Conservation (phyloP, 2,113 vertebrate species). For the Upupa epops region DNA sequence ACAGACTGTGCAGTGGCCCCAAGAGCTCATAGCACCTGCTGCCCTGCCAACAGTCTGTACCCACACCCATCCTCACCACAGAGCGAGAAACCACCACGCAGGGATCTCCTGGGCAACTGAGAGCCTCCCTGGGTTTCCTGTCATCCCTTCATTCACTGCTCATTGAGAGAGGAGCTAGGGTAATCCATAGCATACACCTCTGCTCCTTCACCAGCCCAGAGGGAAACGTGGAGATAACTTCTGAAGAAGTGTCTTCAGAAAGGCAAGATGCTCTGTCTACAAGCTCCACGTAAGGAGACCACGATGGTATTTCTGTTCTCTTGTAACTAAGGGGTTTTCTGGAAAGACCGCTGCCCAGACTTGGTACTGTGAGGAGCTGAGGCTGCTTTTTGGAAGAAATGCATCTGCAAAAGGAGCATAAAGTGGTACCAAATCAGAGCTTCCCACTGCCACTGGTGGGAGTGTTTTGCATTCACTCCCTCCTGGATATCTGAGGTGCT, state of each 20-base stretch:
- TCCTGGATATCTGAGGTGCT: neutral
- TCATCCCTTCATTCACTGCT: accelerated
- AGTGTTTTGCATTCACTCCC: neutral
- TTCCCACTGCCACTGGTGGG: neutral
- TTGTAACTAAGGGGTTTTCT: neutral
- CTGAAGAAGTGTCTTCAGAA: neutral
- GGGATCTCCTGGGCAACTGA: accelerated
- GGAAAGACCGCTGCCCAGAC: neutral
- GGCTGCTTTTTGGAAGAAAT: neutral
- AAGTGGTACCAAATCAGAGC: neutral
- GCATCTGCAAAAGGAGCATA: neutral
- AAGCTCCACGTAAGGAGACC: neutral
- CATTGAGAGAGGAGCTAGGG: accelerated
- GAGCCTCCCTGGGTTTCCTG: neutral
- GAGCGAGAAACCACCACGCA: neutral
- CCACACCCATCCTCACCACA: neutral
- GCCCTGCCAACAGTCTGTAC: accelerated
- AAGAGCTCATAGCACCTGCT: neutral
- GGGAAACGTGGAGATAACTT: neutral
- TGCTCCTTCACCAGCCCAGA: neutral
- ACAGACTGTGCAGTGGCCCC: neutral
- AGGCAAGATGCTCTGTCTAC: neutral
- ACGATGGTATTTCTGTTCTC: neutral
- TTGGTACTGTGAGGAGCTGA: neutral
- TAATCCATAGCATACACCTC: neutral